Base-by-base conservation (phyloP, 1,140 invertebrate species). In the Bombus difficillimus region DNA sequence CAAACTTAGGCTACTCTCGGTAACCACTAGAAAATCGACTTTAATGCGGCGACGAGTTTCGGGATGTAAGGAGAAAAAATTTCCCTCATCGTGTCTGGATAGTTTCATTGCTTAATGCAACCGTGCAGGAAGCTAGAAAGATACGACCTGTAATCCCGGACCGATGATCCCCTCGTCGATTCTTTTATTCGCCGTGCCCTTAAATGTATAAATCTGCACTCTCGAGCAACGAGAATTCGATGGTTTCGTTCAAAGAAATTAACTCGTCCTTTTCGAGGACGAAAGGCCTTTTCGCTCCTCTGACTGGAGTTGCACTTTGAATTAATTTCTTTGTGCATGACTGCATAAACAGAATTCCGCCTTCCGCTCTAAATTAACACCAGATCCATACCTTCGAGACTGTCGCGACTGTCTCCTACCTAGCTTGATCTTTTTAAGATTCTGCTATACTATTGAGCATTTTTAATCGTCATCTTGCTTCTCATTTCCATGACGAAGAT, bases 301-400 rank as follows among this genome's bases (percentile, higher is more conserved):
- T 28, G 47, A 47, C 4, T 41, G 32, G 25, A 75, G 81, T 82
- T 64, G 66, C 72, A 15, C 62, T 66, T 57, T 53, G 34, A 76
- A 43, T 66, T 83, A 53, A 32, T 83, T 62, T 47, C 59, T 22
- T 37, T 76, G 73, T 68, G 59, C 37, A 41, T 59, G 57, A 4
- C 28, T 68, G 72, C 73, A 34, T 83, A 76, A 83, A 76, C 72
- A 76, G 81, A 76, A 83, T 53, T 39, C 39, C 73, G 53, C 12
- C 41, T 66, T 74, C 34, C 32, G 32, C 25, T 34, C 15, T 5
- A 37, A 68, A 83, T 47, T n/a, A 47, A 34, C 57, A 10, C 12
- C 39, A 12, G 34, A 9, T 32, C 5, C 28, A 18, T 34, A 39
- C 43, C 28, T 64, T 47, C 15, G 4, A n/a, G 4, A 1, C 34